Conservation (phyloP, 2,888 invertebrate genomes). For the Arrhopalites spinosus region DNA sequence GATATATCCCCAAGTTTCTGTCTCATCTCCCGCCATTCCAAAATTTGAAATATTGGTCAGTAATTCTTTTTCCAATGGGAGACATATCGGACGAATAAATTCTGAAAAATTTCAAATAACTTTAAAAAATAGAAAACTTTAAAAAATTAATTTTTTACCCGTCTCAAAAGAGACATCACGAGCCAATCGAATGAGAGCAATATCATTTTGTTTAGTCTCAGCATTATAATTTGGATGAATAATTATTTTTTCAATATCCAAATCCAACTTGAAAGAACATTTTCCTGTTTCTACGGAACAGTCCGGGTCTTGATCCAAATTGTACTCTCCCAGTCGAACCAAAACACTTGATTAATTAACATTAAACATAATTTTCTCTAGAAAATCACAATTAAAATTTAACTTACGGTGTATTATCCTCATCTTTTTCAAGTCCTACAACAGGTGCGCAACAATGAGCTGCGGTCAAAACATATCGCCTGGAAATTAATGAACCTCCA, state of each 20-base stretch:
- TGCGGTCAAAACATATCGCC: constrained; percentile 24
- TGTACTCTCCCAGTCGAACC: constrained; percentile 46
- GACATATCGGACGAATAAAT: constrained; percentile 47
- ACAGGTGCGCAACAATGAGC: too few relatives aligned
- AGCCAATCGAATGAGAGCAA: constrained; percentile 48
- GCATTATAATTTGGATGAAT: constrained; percentile 45
- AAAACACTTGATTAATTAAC: constrained; percentile 14
- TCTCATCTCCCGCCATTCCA: neutral
- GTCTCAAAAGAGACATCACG: too few relatives aligned
- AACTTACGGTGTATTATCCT: constrained; percentile 9
- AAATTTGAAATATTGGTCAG: constrained; percentile 26
- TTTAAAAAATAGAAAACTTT: neutral
- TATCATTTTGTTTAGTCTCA: constrained; percentile 46
- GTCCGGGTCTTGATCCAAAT: constrained; percentile 43
- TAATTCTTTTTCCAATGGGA: constrained; percentile 47
- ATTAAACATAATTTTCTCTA: neutral
- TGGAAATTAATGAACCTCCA: constrained; percentile 40
- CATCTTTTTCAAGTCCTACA: neutral
- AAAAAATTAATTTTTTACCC: too few relatives aligned
- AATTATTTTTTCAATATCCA: constrained; percentile 45
- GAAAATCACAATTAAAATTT: neutral
- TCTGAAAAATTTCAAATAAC: constrained; percentile 12
- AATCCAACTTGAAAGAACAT: constrained; percentile 37
- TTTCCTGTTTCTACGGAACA: constrained; percentile 25
- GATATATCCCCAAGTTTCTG: constrained; percentile 31